phyloP scores from a whole-genome alignment of 2,113 vertebrate genomes.

The Zapus hudsonius region DNA sequence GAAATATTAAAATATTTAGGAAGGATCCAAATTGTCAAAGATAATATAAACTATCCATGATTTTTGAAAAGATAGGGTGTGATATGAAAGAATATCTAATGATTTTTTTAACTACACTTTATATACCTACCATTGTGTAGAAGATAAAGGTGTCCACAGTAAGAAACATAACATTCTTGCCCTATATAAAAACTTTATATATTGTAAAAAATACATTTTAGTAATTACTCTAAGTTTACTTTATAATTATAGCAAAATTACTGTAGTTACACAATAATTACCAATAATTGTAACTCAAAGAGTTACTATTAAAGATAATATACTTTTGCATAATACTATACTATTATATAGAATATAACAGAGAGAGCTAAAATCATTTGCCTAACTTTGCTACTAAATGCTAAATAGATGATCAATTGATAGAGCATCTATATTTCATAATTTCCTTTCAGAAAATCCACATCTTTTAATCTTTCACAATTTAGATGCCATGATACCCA shows the following conservation, averaged over 20 bases:
- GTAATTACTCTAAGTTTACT: background rate
- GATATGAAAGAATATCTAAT: background rate
- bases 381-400: background rate
- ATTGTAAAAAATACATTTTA: background rate
- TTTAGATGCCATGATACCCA: background rate
- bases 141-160: background rate
- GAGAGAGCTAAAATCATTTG: background rate
- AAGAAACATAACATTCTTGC: background rate
- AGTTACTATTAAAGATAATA: background rate
- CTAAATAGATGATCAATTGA: background rate
- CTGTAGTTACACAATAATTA: background rate
- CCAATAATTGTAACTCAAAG: background rate
- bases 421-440: background rate
- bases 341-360: background rate
- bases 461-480: background rate
- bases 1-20: background rate
- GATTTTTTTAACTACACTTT: background rate
- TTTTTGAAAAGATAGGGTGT: background rate
- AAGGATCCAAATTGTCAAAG: background rate
- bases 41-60: background rate
- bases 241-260: background rate
- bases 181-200: background rate
- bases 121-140: background rate
- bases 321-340: background rate
- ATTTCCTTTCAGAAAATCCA: background rate